A percentile compares a stretch with the other conserved stretches of the same genome.
These are phyloP conservation scores for Eristalinus sepulchralis DNA, from an alignment of 2,888 invertebrate species.

Conservation along the genomic window DNA sequence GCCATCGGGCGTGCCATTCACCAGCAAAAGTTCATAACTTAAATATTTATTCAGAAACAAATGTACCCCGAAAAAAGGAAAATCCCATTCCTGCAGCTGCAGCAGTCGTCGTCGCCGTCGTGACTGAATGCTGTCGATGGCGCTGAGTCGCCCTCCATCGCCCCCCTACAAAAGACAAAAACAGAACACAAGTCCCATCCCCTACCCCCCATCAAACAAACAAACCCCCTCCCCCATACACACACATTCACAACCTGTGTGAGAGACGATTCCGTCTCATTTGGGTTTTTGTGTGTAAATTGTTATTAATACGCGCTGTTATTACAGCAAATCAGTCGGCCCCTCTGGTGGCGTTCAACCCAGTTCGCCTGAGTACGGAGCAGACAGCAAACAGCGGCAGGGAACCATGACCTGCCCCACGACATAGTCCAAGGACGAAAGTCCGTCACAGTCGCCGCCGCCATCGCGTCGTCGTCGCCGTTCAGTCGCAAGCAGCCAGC, in stretches of 20 bases:
- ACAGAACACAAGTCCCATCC: too few species aligned
- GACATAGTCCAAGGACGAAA: slow-evolving; percentile 70
- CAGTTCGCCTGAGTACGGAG: slow-evolving; percentile 57
- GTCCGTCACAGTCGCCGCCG: background rate
- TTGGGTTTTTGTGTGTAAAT: slow-evolving; percentile 60
- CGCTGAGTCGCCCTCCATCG: slow-evolving; percentile 14
- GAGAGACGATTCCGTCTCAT: slow-evolving; percentile 36
- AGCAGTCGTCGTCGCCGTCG: slow-evolving; percentile 59
- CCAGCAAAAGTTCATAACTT: slow-evolving; percentile 61
- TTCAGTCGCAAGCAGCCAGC: background rate
- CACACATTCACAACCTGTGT: background rate
- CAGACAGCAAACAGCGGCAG: slow-evolving; percentile 27
- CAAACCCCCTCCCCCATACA: slow-evolving; percentile 1
- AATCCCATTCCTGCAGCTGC: slow-evolving; percentile 41
- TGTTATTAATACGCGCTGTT: slow-evolving; percentile 70
- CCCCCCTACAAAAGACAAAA: slow-evolving; percentile 17
- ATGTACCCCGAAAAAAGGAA: slow-evolving; percentile 17
- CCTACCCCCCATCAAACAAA: too few species aligned
- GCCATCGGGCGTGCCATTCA: slow-evolving; percentile 59
- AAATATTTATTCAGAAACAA: slow-evolving; percentile 63
- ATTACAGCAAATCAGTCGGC: slow-evolving; percentile 65
- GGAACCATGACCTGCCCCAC: slow-evolving; percentile 70
- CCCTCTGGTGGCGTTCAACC: slow-evolving; percentile 67
- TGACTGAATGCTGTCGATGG: slow-evolving; percentile 64
- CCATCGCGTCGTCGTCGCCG: slow-evolving; percentile 17